Base-by-base conservation (phyloP, 2,888 invertebrate species). In the Clostera curtula region DNA sequence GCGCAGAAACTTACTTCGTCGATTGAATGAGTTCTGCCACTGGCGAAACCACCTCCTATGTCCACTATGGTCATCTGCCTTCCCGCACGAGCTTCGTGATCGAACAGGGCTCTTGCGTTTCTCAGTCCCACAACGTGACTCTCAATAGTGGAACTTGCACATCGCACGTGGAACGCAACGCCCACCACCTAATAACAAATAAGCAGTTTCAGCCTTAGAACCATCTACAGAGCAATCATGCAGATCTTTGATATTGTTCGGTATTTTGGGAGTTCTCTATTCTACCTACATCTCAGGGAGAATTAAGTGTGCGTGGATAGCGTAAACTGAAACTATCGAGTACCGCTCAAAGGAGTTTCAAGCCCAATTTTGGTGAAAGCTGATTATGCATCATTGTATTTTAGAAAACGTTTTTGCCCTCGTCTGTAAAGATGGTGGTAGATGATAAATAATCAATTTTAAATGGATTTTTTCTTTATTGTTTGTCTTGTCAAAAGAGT, bases 111-210 rank as follows among this genome's bases (percentile, higher is more conserved):
- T 32, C 40, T 52, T 1, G 52, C 58, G 3, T 40, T 25, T 19
- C 34, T 40, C 5, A 63, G 29, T 0, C 55, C 65, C 5, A 39
- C 21, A 4, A 36, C 40, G 27, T 60, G 50, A 23, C 56, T 57
- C 12, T 56, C 43, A 2, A 24, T 24, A 7, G 59, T 56, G 0
- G 31, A 49, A 27, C 62, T 60, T 0, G 25, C 47, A 26, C 59
- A 57, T 11, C 62, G 62, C 1, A 66, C 63, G 33, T 64, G 65
- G 29, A 62, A 66, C 0, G 63, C 62, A 5, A 63, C 55, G 4
- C 65, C 62, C 0, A 57, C 42, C 1, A 66, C 62, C 62, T 66
- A 29, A 2, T 14, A 29, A 13, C 13, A 13, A 5, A 22, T 27
- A 19, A 28, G 22, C n/a, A n/a, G 12, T 12, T 21, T 19, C 5